These are phyloP conservation scores for Branchipolynoe longqiensis DNA, from an alignment of 2,888 invertebrate genomes.

Conservation along the genomic window DNA sequence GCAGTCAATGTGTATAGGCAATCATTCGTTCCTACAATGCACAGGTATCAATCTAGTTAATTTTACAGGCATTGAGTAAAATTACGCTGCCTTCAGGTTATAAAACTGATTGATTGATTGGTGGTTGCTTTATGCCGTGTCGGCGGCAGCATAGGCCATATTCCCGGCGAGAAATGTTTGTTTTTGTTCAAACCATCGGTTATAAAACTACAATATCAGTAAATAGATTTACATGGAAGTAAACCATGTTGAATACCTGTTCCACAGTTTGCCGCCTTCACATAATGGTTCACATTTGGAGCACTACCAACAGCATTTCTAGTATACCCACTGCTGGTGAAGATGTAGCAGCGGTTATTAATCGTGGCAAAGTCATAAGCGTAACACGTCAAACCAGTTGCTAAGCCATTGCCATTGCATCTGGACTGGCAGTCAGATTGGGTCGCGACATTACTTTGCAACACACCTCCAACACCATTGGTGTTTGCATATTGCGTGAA, in stretches of 20 bases:
- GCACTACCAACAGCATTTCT: neutral
- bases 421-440: neutral
- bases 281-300: slow-evolving; percentile 6
- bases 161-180: too few species aligned
- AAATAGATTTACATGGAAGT: too few species aligned
- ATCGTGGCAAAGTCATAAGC: slow-evolving; percentile 4
- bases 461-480: neutral
- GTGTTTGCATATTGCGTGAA: neutral
- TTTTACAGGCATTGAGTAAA: too few species aligned
- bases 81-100: too few species aligned
- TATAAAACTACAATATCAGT: too few species aligned
- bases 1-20: neutral
- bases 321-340: neutral
- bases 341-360: neutral
- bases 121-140: too few species aligned
- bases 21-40: too few species aligned
- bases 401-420: slow-evolving; percentile 7
- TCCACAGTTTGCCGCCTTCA: slow-evolving; percentile 1
- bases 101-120: too few species aligned
- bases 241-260: neutral
- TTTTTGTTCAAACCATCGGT: too few species aligned
- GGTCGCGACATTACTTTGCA: neutral
- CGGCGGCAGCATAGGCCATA: too few species aligned
- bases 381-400: neutral
- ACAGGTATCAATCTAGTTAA: too few species aligned